phyloP scores from a whole-genome alignment of 1,140 invertebrate genomes.

The Zaprionus tsacasi region DNA sequence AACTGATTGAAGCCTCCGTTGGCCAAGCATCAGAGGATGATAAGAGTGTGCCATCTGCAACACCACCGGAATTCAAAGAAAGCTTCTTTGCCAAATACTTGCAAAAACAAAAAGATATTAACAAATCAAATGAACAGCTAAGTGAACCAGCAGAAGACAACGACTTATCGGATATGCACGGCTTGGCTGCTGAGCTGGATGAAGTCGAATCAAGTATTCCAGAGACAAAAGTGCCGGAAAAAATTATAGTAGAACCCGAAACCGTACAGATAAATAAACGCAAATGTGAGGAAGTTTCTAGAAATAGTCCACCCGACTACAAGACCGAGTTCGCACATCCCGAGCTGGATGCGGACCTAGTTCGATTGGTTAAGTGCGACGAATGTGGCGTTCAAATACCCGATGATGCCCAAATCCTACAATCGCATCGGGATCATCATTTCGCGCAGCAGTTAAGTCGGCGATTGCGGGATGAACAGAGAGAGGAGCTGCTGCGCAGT shows the following conservation, averaged over 20 bases:
- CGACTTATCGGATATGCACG: slow-evolving; percentile 45
- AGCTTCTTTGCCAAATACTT: slow-evolving; percentile 73
- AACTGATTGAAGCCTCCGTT: slow-evolving; percentile 40
- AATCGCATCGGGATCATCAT: slow-evolving; percentile 87
- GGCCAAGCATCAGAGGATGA: background rate
- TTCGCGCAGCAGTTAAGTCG: slow-evolving; percentile 86
- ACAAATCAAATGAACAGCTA: background rate
- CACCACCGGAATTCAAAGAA: slow-evolving; percentile 55
- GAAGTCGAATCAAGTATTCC: slow-evolving; percentile 44
- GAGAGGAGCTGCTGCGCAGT: slow-evolving; percentile 59
- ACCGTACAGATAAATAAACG: slow-evolving; percentile 49
- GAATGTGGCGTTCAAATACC: slow-evolving; percentile 84
- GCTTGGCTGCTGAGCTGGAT: slow-evolving; percentile 61
- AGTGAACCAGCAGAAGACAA: slow-evolving; percentile 10
- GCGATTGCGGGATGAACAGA: slow-evolving; percentile 83
- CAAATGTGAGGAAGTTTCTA: slow-evolving; percentile 46
- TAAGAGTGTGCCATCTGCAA: slow-evolving; percentile 22
- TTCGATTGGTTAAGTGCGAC: slow-evolving; percentile 85
- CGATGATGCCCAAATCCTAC: slow-evolving; percentile 75
- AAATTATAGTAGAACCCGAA: background rate
- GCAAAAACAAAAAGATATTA: slow-evolving; percentile 45
- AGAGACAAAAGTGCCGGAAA: background rate
- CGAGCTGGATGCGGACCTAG: slow-evolving; percentile 44
- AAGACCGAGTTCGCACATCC: slow-evolving; percentile 65
- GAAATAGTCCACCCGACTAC: slow-evolving; percentile 22